Evolutionary conservation across 2,113 vertebrate genomes (phyloP).

Genomic region (Chaetorhynchus papuensis): DNA sequence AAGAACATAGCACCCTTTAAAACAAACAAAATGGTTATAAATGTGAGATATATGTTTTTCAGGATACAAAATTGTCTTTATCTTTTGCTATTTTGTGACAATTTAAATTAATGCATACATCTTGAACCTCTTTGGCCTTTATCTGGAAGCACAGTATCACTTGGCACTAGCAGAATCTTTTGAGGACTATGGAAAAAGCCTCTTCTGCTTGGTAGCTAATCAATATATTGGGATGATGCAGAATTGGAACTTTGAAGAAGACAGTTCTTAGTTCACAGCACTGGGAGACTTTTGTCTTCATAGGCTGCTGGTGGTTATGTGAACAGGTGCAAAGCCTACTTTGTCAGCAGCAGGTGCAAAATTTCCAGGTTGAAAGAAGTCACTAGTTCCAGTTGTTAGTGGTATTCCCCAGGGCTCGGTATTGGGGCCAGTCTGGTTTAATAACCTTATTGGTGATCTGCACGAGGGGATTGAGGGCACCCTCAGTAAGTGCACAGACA

Average conservation of each 20-base stretch:
- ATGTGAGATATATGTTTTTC: not conserved
- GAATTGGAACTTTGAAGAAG: not conserved
- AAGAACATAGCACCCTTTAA: not conserved
- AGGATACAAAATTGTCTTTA: not conserved
- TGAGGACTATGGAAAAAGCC: not conserved
- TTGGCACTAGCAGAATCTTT: not conserved
- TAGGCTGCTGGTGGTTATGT: not conserved
- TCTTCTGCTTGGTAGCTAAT: not conserved
- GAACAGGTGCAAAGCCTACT: not conserved
- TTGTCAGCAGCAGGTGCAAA: not conserved
- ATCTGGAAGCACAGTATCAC: not conserved
- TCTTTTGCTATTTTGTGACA: not conserved
- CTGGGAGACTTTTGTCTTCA: not conserved
- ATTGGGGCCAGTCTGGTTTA: not conserved
- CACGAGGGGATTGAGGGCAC: fast-evolving
- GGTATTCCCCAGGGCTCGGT: not conserved
- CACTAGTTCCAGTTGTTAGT: not conserved
- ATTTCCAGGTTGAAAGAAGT: not conserved
- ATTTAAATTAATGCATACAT: not conserved
- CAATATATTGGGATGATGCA: not conserved
- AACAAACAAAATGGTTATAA: not conserved
- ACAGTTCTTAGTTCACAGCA: not conserved
- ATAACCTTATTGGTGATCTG: not conserved
- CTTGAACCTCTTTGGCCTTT: not conserved
- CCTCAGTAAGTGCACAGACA: not conserved